phyloP scores from a whole-genome alignment of 2,113 vertebrate genomes.

The Gadus chalcogrammus region DNA sequence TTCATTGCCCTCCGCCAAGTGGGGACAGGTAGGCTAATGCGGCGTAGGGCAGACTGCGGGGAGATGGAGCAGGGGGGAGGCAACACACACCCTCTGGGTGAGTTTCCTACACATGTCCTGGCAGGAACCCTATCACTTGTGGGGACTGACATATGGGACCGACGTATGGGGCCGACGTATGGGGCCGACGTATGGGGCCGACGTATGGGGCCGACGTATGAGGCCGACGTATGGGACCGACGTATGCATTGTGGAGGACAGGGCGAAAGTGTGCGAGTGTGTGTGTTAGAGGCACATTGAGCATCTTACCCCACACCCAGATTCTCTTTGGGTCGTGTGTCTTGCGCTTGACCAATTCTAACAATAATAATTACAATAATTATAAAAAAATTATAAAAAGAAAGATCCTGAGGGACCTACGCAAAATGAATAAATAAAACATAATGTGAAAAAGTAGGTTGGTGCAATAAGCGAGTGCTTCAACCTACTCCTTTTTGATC shows the following conservation, averaged over 20 bases:
- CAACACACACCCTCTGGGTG: slow-evolving; percentile 34
- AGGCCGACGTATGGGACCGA: background rate
- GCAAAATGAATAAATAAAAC: no score
- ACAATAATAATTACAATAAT: no score
- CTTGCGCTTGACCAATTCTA: background rate
- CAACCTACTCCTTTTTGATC: no score
- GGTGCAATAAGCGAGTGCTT: no score
- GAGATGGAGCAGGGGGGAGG: slow-evolving; percentile 11
- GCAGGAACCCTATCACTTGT: slow-evolving; percentile 2
- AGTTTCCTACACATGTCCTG: slow-evolving; percentile 28
- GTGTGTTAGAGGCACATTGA: background rate
- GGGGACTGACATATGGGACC: background rate
- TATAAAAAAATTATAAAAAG: no score
- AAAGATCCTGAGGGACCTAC: no score
- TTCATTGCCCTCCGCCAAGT: slow-evolving; percentile 33
- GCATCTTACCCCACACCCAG: slow-evolving; percentile 2
- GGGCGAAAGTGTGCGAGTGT: background rate
- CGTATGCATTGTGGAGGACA: background rate
- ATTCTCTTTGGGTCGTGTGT: no score
- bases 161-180: no score
- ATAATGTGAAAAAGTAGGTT: no score
- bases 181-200: no score
- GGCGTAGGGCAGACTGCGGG: slow-evolving; percentile 25
- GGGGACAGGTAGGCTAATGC: background rate
- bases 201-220: no score